phyloP scores from a whole-genome alignment of 2,113 vertebrate genomes.

The Ibidorhyncha struthersii region DNA sequence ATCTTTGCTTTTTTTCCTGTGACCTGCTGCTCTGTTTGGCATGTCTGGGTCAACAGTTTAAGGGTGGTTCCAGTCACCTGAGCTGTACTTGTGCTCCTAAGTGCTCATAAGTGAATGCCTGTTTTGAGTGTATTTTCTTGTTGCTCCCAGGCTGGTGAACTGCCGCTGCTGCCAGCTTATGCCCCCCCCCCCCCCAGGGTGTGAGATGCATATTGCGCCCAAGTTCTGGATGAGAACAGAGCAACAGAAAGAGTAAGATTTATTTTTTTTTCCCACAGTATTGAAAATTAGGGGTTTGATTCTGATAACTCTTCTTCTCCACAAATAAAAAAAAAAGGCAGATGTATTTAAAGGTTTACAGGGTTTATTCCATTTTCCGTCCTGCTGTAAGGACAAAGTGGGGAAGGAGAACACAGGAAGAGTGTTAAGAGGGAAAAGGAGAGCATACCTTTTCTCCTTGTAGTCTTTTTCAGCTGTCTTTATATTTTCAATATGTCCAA shows the following conservation, averaged over 20 bases:
- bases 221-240: background rate
- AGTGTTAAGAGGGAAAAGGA: background rate
- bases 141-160: background rate
- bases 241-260: accelerated
- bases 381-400: background rate
- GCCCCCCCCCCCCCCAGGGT: accelerated
- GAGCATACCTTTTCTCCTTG: background rate
- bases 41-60: background rate
- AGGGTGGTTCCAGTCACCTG: background rate
- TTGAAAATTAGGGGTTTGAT: background rate
- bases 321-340: background rate
- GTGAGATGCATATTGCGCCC: background rate
- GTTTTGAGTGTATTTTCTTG: background rate
- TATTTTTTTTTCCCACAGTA: no score
- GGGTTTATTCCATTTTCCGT: background rate
- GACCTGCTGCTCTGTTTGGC: background rate
- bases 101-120: background rate
- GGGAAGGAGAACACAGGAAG: background rate
- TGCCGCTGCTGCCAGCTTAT: background rate
- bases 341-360: background rate
- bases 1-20: background rate
- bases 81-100: background rate
- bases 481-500: background rate
- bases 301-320: background rate
- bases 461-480: background rate